Conservation (phyloP, 2,888 invertebrate genomes). For the Masnerella sp. region DNA sequence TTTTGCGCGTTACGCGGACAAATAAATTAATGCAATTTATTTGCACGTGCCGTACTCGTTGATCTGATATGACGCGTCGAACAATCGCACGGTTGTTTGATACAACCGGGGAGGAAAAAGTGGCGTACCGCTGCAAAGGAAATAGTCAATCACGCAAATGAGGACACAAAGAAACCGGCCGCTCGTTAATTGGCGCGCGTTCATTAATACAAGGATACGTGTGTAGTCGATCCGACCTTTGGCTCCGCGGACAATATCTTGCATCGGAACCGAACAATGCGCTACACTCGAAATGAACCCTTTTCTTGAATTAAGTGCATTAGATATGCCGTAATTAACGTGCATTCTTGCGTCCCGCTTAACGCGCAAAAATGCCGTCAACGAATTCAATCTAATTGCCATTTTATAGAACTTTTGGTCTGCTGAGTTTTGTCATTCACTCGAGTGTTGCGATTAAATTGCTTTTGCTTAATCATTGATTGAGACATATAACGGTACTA, state of each 20-base stretch:
- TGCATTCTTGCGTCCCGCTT: conserved; percentile 29
- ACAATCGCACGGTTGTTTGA: conserved; percentile 5
- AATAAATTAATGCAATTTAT: conserved; percentile 15
- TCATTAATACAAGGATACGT: conserved; percentile 66
- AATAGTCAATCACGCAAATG: conserved; percentile 67
- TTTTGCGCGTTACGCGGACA: conserved; percentile 1
- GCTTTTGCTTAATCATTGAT: conserved; percentile 37
- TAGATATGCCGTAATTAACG: conserved; percentile 53
- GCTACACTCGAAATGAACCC: conserved; percentile 18
- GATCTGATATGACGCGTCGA: not conserved
- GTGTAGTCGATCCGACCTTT: conserved; percentile 59
- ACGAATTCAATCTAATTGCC: conserved; percentile 48
- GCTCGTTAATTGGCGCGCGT: conserved; percentile 66
- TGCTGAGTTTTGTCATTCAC: conserved; percentile 22
- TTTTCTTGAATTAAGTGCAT: conserved; percentile 54
- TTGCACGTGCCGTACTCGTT: not conserved
- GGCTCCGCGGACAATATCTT: conserved; percentile 58
- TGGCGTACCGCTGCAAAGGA: conserved; percentile 53
- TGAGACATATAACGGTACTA: not conserved
- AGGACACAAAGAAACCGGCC: conserved; percentile 65
- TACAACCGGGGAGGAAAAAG: conserved; percentile 36
- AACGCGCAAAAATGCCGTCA: conserved; percentile 50
- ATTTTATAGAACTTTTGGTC: conserved; percentile 49
- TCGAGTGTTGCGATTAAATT: conserved; percentile 29
- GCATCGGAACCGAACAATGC: conserved; percentile 45